These are phyloP conservation scores for Paguma larvata DNA, from an alignment of 2,797 vertebrate genomes.

Conservation along the genomic window DNA sequence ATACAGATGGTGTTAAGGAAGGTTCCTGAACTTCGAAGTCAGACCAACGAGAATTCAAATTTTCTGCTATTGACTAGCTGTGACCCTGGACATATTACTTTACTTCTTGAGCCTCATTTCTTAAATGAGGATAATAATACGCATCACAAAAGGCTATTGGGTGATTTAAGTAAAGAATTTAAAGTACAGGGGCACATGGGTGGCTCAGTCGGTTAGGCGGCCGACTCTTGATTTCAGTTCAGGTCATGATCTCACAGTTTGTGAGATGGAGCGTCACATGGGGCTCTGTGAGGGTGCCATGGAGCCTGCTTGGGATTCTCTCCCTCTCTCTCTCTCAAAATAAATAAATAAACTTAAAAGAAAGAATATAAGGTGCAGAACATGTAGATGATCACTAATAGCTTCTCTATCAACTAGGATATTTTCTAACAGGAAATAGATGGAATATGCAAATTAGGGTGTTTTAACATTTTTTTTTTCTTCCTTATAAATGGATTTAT, in stretches of 20 bases:
- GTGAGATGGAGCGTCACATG: no score
- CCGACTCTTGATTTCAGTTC: no score
- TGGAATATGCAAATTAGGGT: not conserved
- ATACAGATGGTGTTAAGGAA: not conserved
- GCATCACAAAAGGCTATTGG: not conserved
- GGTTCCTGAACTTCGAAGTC: conserved; percentile 52
- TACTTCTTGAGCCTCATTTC: conserved; percentile 47
- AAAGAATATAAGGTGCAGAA: not conserved
- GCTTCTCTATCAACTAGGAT: not conserved
- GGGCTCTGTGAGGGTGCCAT: no score
- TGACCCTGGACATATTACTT: not conserved
- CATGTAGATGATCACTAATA: not conserved
- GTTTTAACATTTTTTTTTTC: not conserved
- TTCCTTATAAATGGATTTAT: conserved; percentile 24
- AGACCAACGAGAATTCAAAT: conserved; percentile 33
- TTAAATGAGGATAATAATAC: conserved; percentile 2
- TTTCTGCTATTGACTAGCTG: conserved; percentile 12
- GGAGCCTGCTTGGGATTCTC: no score
- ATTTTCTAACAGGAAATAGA: not conserved
- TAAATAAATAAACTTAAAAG: no score
- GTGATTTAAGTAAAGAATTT: conserved; percentile 16
- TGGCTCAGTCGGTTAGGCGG: no score
- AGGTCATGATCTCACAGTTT: no score
- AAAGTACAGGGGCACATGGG: not conserved
- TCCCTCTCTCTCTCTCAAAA: no score